Evolutionary conservation across 2,797 vertebrate genomes (phyloP), one percentile per base, ranked within the genome.

Genomic region (Moxostoma hubbsi): DNA sequence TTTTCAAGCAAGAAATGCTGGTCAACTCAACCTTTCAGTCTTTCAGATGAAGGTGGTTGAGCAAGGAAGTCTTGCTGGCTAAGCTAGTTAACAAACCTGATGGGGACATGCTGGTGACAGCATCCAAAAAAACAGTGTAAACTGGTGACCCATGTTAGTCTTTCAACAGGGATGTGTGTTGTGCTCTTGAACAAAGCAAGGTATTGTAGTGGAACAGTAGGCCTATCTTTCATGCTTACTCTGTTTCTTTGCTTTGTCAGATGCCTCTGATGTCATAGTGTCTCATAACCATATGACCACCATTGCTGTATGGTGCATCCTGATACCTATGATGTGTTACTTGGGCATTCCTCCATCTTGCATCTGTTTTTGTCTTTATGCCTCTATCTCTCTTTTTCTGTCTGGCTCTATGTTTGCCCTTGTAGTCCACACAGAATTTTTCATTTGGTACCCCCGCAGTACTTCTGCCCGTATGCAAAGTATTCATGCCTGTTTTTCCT

Each of bases 101-200:
- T 24, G 24, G 24, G 24, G 24, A 24, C 24, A 24, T 24, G 1
- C 24, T 24, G 24, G 24, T 24, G 24, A 24, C 24, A 24, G 24
- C 24, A 24, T 24, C 24, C 24, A 24, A 24, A 24, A 1, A 1
- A 24, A 24, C 24, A 24, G 24, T 3, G 2, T 24, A 24, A 24
- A 2, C 24, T 24, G 24, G 24, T 24, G 24, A 24, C 24, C 24
- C 24, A 24, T 24, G 24, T 24, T 24, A 24, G 24, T 24, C 24
- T 24, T 24, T 24, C 24, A 24, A 24, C 24, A 24, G 24, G 24
- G 24, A 24, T 24, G 24, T 24, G 24, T 24, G 24, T 24, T 75
- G 66, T 81, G 74, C 47, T 45, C 64, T 76, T 70, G 58, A 79
- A 86, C 77, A 81, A 82, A 83, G 36, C 54, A 43, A 6, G 46